Conservation (phyloP, 2,797 vertebrate species). For the Acrocephalus scirpaceus region DNA sequence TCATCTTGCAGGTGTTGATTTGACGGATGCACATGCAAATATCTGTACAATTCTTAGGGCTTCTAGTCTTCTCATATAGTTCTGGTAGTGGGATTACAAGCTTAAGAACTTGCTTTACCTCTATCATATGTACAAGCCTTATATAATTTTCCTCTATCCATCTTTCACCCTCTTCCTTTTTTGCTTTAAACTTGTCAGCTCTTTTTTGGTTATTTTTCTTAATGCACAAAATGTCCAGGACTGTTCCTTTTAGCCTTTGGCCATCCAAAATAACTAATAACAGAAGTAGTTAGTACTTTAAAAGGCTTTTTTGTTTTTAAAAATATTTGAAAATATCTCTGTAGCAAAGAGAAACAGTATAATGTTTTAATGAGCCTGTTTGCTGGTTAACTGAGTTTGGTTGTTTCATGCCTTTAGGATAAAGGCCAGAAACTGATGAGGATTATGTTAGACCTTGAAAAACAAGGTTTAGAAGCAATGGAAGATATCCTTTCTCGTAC, state of each 20-base stretch:
- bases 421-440: slow-evolving; percentile 77
- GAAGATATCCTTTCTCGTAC: slow-evolving; percentile 78
- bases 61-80: background rate
- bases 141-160: background rate
- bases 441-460: slow-evolving; percentile 82
- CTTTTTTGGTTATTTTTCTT: background rate
- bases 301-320: background rate
- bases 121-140: background rate
- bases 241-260: background rate
- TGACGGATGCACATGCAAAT: background rate
- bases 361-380: background rate
- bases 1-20: background rate
- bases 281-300: background rate
- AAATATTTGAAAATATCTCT: background rate
- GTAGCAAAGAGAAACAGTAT: background rate
- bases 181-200: background rate
- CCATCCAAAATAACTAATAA: background rate
- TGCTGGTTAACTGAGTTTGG: background rate
- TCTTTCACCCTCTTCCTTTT: background rate
- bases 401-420: slow-evolving; percentile 65
- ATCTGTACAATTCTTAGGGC: background rate
- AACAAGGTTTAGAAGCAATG: slow-evolving; percentile 84
- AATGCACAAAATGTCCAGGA: background rate
- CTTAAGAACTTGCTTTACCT: background rate
- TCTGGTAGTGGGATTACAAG: background rate